These are phyloP conservation scores for Tortricodes alternella DNA, from an alignment of 2,888 invertebrate genomes.

Conservation along the genomic window DNA sequence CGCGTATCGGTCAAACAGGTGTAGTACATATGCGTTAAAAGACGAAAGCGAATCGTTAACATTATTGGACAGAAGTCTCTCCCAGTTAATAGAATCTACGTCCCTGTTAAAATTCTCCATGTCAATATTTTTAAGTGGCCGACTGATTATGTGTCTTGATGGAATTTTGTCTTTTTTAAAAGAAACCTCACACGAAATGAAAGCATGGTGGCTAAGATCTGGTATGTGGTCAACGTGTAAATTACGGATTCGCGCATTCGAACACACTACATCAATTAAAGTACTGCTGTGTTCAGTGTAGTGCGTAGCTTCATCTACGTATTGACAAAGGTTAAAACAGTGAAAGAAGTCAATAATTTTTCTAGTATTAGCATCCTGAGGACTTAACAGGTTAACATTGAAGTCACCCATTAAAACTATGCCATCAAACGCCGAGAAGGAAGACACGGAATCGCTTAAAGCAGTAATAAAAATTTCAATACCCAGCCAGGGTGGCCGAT, in stretches of 20 bases:
- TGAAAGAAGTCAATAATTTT: not conserved
- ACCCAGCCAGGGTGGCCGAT: not conserved
- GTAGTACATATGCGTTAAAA: not conserved
- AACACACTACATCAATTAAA: slow-evolving; percentile 5
- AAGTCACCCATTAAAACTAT: not conserved
- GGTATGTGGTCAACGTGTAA: not conserved
- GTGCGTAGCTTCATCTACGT: not conserved
- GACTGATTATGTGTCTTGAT: not conserved
- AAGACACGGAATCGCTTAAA: not conserved
- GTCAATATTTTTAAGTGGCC: not conserved
- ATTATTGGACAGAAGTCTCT: not conserved
- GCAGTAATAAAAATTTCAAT: not conserved
- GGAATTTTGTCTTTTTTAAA: not conserved
- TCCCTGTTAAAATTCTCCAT: not conserved
- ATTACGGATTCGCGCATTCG: not conserved
- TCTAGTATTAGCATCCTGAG: not conserved
- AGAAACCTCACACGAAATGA: not conserved
- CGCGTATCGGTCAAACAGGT: slow-evolving; percentile 25
- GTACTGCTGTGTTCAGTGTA: not conserved
- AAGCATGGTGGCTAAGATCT: not conserved
- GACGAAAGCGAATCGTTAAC: not conserved
- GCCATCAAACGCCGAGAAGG: not conserved
- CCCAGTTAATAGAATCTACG: not conserved
- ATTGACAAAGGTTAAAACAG: not conserved
- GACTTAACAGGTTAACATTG: not conserved